A percentile compares a stretch with the other conserved stretches of the same genome.
These are phyloP conservation scores for Dendrocincla tyrannina DNA, from an alignment of 2,797 vertebrate genomes.

Conservation along the genomic window DNA sequence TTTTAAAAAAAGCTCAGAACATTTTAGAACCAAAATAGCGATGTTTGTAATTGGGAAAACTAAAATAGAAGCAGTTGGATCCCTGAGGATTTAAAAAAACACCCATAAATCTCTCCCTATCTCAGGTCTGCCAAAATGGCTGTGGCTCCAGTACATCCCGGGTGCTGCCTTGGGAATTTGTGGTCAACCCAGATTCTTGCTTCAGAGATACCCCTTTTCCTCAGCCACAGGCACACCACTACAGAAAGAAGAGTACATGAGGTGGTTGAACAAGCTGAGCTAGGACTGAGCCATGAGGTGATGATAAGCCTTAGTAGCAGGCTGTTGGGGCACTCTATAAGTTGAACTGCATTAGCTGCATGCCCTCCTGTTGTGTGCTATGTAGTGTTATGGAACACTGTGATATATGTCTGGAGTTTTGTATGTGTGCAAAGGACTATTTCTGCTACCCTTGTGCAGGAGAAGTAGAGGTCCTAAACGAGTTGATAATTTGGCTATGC, in stretches of 20 bases:
- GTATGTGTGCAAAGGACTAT: not conserved
- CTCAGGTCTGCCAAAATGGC: not conserved
- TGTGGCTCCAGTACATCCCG: not conserved
- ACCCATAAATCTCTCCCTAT: not conserved
- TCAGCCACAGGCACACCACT: rapidly evolving
- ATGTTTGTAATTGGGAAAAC: constrained; percentile 2
- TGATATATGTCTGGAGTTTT: not conserved
- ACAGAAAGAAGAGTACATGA: not conserved
- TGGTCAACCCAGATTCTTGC: not conserved
- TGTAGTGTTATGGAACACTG: not conserved
- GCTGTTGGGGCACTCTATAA: not conserved
- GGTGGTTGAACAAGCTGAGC: not conserved
- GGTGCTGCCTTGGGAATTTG: not conserved
- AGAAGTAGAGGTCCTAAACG: not conserved
- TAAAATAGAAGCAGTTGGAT: not conserved
- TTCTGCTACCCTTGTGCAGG: not conserved
- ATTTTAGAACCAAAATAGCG: not conserved
- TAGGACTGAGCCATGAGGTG: not conserved
- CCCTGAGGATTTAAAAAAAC: not conserved
- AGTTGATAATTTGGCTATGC: not conserved
- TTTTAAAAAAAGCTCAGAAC: not conserved
- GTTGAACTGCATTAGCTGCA: not conserved
- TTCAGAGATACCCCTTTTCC: not conserved
- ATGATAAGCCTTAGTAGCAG: not conserved
- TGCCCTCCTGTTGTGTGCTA: not conserved